A percentile compares a stretch with the other conserved stretches of the same genome.
These are phyloP conservation scores for Cryptoprocta ferox DNA, from an alignment of 2,797 vertebrate species.

Conservation along the genomic window DNA sequence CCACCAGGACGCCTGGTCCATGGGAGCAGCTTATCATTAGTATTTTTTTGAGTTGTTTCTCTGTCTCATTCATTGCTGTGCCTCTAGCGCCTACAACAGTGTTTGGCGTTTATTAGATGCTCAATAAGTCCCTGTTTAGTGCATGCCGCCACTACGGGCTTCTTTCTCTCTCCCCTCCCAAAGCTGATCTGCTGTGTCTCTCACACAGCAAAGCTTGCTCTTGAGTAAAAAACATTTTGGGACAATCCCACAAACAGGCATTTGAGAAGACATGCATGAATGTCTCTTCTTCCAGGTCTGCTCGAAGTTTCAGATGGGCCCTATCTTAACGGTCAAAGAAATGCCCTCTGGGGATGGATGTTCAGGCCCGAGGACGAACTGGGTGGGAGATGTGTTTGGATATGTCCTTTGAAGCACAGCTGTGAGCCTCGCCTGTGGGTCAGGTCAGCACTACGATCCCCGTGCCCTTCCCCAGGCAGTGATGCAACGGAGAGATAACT, in stretches of 20 bases:
- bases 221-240: not conserved
- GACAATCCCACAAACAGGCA: not conserved
- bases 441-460: fast-evolving
- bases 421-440: not conserved
- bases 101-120: not conserved
- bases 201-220: not conserved
- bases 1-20: not conserved
- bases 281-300: too few species aligned
- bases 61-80: not conserved
- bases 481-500: fast-evolving
- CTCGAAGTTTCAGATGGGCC: not conserved
- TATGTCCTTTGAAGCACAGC: not conserved
- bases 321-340: not conserved
- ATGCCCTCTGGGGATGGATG: not conserved
- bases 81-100: fast-evolving
- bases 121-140: not conserved
- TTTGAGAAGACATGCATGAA: not conserved
- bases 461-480: fast-evolving
- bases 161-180: not conserved
- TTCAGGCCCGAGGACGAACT: not conserved
- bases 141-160: fast-evolving
- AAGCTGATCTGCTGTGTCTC: not conserved
- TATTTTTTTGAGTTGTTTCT: not conserved
- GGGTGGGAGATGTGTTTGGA: not conserved
- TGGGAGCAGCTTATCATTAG: fast-evolving